phyloP scores from a whole-genome alignment of 2,888 invertebrate species.

The Petrolisthes manimaculis region DNA sequence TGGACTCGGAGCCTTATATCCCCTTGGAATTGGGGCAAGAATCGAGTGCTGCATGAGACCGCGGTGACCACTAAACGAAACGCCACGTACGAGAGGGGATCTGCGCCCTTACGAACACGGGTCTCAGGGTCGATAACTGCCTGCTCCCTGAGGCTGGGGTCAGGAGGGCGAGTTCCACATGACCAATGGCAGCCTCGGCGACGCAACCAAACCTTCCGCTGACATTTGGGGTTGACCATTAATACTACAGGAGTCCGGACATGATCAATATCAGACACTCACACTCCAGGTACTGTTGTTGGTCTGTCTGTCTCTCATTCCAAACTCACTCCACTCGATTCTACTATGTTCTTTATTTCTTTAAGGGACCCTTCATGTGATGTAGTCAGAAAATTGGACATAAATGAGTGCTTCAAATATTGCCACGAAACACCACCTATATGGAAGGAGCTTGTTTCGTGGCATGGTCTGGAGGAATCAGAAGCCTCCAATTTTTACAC shows the following conservation, averaged over 20 bases:
- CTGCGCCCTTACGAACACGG: not conserved
- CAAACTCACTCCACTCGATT: too few relatives aligned
- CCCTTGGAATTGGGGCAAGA: not conserved
- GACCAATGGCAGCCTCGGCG: constrained; percentile 39
- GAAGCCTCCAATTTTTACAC: too few relatives aligned
- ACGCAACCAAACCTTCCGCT: constrained; percentile 12
- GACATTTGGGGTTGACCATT: constrained; percentile 43
- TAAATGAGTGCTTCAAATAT: too few relatives aligned
- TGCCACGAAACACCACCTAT: too few relatives aligned
- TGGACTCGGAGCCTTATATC: not conserved
- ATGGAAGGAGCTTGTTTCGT: too few relatives aligned
- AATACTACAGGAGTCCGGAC: constrained; percentile 29
- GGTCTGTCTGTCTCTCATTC: too few relatives aligned
- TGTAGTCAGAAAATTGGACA: too few relatives aligned
- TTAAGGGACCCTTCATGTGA: too few relatives aligned
- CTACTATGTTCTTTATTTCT: too few relatives aligned
- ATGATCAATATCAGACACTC: constrained; percentile 49
- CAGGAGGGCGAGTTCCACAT: constrained; percentile 28
- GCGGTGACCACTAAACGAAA: constrained; percentile 3
- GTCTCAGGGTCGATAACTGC: not conserved
- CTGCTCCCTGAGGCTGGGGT: not conserved
- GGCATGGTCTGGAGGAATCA: too few relatives aligned
- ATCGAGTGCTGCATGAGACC: not conserved
- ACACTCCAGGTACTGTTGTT: too few relatives aligned
- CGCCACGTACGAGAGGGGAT: not conserved